phyloP scores from a whole-genome alignment of 2,113 vertebrate genomes.

The Platichthys flesus region DNA sequence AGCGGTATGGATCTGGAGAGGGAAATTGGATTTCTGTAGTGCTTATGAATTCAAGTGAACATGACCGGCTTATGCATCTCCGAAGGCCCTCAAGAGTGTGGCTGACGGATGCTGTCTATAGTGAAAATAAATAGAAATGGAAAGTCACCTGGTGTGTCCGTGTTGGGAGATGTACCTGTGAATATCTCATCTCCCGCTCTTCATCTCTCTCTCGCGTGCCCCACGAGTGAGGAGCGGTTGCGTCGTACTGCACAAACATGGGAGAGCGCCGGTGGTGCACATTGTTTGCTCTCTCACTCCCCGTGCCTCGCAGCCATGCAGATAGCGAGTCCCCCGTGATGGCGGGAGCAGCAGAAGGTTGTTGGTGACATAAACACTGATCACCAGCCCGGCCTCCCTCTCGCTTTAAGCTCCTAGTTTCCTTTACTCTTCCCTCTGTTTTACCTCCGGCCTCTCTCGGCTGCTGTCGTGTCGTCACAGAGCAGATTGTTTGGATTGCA shows the following conservation, averaged over 20 bases:
- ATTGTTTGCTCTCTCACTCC: slow-evolving; percentile 58
- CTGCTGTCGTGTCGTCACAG: slow-evolving; percentile 13
- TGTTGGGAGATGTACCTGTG: slow-evolving; percentile 49
- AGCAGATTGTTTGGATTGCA: slow-evolving; percentile 30
- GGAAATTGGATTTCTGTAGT: slow-evolving; percentile 64
- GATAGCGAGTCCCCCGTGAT: slow-evolving; percentile 55
- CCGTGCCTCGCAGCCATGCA: slow-evolving; percentile 57
- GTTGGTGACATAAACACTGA: slow-evolving; percentile 65
- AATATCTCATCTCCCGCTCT: slow-evolving; percentile 9
- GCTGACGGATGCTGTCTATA: slow-evolving; percentile 23
- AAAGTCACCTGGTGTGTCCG: slow-evolving; percentile 45
- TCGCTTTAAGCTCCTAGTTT: slow-evolving; percentile 16
- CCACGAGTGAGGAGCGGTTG: slow-evolving; percentile 59
- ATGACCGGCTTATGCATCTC: slow-evolving; percentile 66
- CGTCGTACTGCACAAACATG: slow-evolving; percentile 44
- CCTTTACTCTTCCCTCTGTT: slow-evolving; percentile 16
- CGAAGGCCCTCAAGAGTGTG: slow-evolving; percentile 41
- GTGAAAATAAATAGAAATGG: not conserved
- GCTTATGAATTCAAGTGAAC: slow-evolving; percentile 64
- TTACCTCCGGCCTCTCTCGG: slow-evolving; percentile 4
- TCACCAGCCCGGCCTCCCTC: slow-evolving; percentile 3
- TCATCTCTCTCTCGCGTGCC: slow-evolving; percentile 6
- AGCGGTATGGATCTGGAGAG: slow-evolving; percentile 54
- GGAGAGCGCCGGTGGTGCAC: slow-evolving; percentile 36
- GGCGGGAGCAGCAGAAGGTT: slow-evolving; percentile 58